Evolutionary conservation across 2,888 invertebrate genomes (phyloP), one percentile per base, ranked within the genome.

Genomic region (Chrysotoxum bicinctum): DNA sequence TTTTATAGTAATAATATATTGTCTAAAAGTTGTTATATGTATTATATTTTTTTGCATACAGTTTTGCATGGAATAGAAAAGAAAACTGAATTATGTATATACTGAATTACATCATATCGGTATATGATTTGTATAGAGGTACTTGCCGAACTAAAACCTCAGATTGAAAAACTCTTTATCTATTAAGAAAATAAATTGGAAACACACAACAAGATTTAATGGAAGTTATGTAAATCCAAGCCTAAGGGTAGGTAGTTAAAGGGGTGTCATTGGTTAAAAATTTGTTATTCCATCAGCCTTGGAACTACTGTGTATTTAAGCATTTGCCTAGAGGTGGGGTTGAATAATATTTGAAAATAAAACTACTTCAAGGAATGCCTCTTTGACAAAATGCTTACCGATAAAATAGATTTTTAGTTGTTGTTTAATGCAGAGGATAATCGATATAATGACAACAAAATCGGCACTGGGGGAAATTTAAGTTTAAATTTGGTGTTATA

Each of bases 121-220:
- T 19, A 3, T n/a, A 50, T 26, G n/a, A 26, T 26, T 50, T 14
- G 21, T 12, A 3, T 19, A 21, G 6, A 48, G 12, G 21, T 48
- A 6, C 23, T 23, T 40, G 21, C n/a, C 21, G 23, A 12, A 35
- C 58, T 35, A 26, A 43, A 40, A 40, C 26, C 23, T 62, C 40
- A 43, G 60, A 62, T 62, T 62, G 40, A 62, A 62, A 62, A 43
- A 43, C 10, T 26, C 26, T 43, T 0, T 62, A 35, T 58, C 37
- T 30, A 21, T 12, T 7, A 35, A 16, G 58, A 58, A 58, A 58
- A 58, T 58, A 58, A 58, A 58, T 35, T 58, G 35, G 3, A 21
- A 58, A 35, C n/a, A 58, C 35, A 58, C 35, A 35, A 21, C 35
- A 21, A 58, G 58, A 58, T 58, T 58, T 58, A 19, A 56, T 35